Evolutionary conservation across 2,888 invertebrate species (phyloP), one percentile per base, ranked within the genome.

Genomic region (Catocala sponsa): DNA sequence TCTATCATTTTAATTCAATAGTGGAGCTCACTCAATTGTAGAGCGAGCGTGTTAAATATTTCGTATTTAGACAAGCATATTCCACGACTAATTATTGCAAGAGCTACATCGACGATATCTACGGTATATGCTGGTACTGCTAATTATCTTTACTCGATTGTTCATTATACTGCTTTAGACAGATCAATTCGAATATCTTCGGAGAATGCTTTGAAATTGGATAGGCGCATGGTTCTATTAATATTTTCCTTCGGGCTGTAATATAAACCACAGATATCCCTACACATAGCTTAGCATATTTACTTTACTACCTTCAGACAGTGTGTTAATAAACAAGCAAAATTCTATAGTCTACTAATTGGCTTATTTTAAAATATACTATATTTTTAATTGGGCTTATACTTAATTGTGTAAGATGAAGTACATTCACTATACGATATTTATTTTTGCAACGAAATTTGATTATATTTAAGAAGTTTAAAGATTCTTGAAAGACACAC

Each of bases 241-340:
- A 72, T 75, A 74, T 66, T 62, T 72, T 63, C 63, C 74, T 64
- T 43, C 55, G 50, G 65, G 70, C 63, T 25, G 25, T 47, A 42
- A 56, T 43, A 41, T 35, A 35, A 33, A 52, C 13, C 10, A 10
- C 13, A 38, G 10, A 5, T 48, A 12, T n/a, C 11, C 12, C n/a
- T 32, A 11, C 32, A 10, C 1, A 32, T 11, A 32, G 4, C 32
- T 10, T 32, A 6, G 10, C 13, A 32, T 11, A 43, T 43, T 11
- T 5, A n/a, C 12, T 15, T 47, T 12, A 6, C 9, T 9, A 6
- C 2, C 7, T 25, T 25, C n/a, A 47, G 10, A 15, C 6, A 51
- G n/a, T 12, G 38, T 35, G 6, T 12, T 12, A 33, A 2, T 35
- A 2, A 35, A 35, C 7, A 35, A 38, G 6, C 35, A 38, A 38